Conservation (phyloP, 2,797 vertebrate species). For the Urosaurus nigricauda region DNA sequence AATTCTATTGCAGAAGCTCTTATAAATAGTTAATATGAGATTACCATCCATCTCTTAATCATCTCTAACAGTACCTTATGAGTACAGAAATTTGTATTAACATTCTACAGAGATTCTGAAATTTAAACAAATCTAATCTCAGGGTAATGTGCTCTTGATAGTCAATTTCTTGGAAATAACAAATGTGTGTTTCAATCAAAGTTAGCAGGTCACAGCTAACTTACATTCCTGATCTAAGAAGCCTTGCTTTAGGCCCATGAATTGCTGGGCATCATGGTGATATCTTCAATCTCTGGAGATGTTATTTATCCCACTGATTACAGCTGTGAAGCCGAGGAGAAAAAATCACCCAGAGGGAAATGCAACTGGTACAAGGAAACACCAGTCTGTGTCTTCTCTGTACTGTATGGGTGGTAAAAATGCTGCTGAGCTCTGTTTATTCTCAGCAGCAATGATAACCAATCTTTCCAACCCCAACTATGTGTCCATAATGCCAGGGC, state of each 20-base stretch:
- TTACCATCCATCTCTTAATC: neutral
- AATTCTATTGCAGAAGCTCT: neutral
- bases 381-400: neutral
- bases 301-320: constrained; percentile 15
- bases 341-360: neutral
- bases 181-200: neutral
- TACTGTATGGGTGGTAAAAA: constrained; percentile 9
- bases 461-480: constrained; percentile 2
- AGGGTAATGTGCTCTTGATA: neutral
- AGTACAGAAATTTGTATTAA: neutral
- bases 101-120: neutral
- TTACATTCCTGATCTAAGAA: neutral
- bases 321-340: too few species aligned
- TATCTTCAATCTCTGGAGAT: neutral
- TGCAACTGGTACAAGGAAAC: neutral
- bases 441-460: constrained; percentile 14
- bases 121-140: neutral
- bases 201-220: neutral
- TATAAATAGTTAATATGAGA: neutral
- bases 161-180: neutral
- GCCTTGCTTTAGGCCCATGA: neutral
- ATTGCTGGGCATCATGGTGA: neutral
- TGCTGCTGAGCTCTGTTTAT: constrained; percentile 32
- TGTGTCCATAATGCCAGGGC: constrained; percentile 7
- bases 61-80: neutral